A percentile compares a stretch with the other conserved stretches of the same genome.
Conservation (phyloP, 2,888 invertebrate species). For the Frankliniella fusca region DNA sequence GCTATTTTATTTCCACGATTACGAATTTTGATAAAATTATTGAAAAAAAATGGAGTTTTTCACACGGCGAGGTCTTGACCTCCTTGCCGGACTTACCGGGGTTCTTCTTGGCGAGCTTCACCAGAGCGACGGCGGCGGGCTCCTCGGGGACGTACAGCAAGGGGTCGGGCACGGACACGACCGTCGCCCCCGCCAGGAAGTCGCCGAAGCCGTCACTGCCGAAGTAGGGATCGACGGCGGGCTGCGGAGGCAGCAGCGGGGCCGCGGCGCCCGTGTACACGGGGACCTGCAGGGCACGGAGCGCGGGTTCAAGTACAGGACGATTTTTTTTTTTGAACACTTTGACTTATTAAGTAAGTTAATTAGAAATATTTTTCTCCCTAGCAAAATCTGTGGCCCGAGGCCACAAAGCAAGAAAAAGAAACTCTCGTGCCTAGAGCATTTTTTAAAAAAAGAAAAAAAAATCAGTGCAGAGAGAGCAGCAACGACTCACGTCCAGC, state of each 20-base stretch:
- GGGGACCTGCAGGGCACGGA: slow-evolving; percentile 47
- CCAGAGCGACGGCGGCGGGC: slow-evolving; percentile 48
- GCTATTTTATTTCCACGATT: too few relatives aligned
- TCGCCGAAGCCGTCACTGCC: slow-evolving; percentile 55
- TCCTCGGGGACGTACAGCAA: slow-evolving; percentile 36
- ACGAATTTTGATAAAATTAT: too few relatives aligned
- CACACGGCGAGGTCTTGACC: too few relatives aligned
- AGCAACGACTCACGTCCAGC: slow-evolving; percentile 47
- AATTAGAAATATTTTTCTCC: too few relatives aligned
- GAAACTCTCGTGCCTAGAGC: too few relatives aligned
- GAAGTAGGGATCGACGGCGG: slow-evolving; percentile 41
- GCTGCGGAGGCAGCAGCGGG: slow-evolving; percentile 43
- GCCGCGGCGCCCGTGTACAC: slow-evolving; percentile 48
- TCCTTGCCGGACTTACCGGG: slow-evolving; percentile 41
- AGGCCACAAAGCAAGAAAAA: too few relatives aligned
- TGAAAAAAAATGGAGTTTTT: too few relatives aligned
- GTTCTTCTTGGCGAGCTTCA: slow-evolving; percentile 45
- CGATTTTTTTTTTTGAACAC: too few relatives aligned
- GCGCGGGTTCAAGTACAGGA: background rate
- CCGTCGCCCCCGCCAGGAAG: slow-evolving; percentile 45
- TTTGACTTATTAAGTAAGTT: too few relatives aligned
- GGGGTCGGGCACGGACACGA: slow-evolving; percentile 43
- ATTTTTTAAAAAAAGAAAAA: too few relatives aligned
- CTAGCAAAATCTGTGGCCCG: too few relatives aligned
- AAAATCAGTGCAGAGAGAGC: too few relatives aligned